These are phyloP conservation scores for Tetrao urogallus DNA, from an alignment of 2,113 vertebrate species.

Conservation along the genomic window DNA sequence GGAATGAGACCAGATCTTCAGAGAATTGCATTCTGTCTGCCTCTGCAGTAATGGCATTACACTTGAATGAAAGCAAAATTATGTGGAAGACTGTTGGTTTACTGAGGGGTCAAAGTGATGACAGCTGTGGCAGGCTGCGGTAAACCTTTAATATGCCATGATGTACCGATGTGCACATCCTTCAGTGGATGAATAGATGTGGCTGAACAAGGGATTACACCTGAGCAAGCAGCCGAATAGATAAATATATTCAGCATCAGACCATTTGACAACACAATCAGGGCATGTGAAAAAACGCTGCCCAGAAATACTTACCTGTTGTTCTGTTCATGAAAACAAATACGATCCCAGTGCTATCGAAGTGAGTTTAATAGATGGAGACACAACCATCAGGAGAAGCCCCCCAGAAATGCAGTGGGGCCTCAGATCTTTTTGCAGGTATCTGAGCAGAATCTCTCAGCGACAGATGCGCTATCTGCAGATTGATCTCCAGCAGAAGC, in stretches of 20 bases:
- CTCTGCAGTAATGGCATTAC: constrained; percentile 18
- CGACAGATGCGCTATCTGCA: neutral
- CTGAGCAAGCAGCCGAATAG: constrained; percentile 17
- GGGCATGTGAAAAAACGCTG: neutral
- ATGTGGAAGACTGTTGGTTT: constrained; percentile 46
- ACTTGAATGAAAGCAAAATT: constrained; percentile 57
- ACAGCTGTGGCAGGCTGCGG: neutral
- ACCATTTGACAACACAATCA: neutral
- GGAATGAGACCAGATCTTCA: constrained; percentile 37
- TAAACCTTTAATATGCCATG: constrained; percentile 56
- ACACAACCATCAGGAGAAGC: neutral
- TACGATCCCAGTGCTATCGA: neutral
- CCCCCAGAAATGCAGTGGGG: neutral
- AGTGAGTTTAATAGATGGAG: neutral
- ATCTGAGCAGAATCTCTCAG: neutral
- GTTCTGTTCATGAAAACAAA: neutral
- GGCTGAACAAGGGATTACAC: constrained; percentile 42
- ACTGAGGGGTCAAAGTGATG: constrained; percentile 51
- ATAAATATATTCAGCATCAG: constrained; percentile 2
- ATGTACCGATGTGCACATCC: constrained; percentile 48
- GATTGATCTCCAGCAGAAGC: constrained; percentile 28
- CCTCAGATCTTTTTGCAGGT: neutral
- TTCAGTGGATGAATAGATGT: constrained; percentile 28
- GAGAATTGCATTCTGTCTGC: constrained; percentile 46
- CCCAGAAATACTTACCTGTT: neutral